Percentiles rank a stretch among this genome's conserved stretches.
phyloP scores from a whole-genome alignment of 2,888 invertebrate genomes.

The Phengaris arion region DNA sequence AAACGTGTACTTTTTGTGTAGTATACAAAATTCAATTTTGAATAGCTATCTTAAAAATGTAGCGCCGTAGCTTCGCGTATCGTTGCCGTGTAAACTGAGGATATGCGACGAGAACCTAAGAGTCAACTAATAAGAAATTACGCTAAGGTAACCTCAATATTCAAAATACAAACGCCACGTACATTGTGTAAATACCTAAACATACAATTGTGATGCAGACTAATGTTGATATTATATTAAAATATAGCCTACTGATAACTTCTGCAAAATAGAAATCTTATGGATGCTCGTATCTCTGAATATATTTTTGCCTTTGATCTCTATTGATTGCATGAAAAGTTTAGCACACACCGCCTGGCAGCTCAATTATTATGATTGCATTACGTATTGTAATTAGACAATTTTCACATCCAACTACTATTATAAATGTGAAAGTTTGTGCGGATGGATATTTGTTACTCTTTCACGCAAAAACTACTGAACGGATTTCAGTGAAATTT shows the following conservation, averaged over 20 bases:
- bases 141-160: neutral
- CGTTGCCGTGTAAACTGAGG: no score
- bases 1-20: no score
- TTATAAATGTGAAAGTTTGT: no score
- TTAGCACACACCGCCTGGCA: neutral
- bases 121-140: neutral
- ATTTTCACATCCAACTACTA: neutral
- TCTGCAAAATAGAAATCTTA: constrained; percentile 1
- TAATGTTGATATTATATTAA: neutral
- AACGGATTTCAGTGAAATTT: no score
- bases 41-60: no score
- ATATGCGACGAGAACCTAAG: no score
- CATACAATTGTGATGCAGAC: neutral
- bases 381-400: neutral
- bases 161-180: neutral
- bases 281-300: constrained; percentile 19
- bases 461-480: no score
- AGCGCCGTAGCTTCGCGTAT: no score
- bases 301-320: constrained; percentile 26
- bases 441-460: no score
- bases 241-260: constrained; percentile 1
- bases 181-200: neutral
- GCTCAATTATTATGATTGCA: neutral
- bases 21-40: no score
- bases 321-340: constrained; percentile 20